Base-by-base conservation (phyloP, 2,888 invertebrate species). In the Ophion slaviceki region DNA sequence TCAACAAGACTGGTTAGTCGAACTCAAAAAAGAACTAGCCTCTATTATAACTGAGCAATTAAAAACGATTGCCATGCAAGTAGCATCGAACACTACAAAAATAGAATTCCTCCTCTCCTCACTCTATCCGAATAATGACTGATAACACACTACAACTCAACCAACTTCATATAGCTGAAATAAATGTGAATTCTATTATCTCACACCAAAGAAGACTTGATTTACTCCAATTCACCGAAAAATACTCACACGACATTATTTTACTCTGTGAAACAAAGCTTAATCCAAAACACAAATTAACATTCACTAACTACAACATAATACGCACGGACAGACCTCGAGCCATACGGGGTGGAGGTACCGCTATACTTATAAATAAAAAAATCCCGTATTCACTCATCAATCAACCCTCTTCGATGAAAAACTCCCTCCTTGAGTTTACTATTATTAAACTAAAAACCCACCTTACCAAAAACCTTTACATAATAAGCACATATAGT, bases 231-330 rank as follows among this genome's bases (percentile, higher is more conserved):
- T 84, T 86, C 40, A 24, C 77, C 4, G 67, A 78, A 57, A 57
- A 32, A 14, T 10, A 78, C 11, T 53, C 62, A 2, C 66, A 72
- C 2, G 84, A 87, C 57, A 79, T 87, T 5, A 53, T 81, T 0
- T 45, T 88, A 11, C 4, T 88, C 10, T 67, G 66, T 6, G 87
- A 88, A 84, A 87, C 84, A 0, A 87, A 87, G 40, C 32, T 57
- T 0, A 80, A 28, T 7, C 1, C 28, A 8, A 24, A 14, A 5
- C 59, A 68, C 4, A 70, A 79, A 28, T 59, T 66, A 0, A 7
- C 14, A 32, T 76, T 76, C 17, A 17, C 53, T 14, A 32, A 66
- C 0, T 76, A 36, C 28, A 28, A 76, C n/a, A 14, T 76, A 3
- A 66, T 66, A 3, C 64, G 76, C 3, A 66, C 57, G 1, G 76